Base-by-base conservation (phyloP, 2,797 vertebrate species). In the Sebastes itinus region DNA sequence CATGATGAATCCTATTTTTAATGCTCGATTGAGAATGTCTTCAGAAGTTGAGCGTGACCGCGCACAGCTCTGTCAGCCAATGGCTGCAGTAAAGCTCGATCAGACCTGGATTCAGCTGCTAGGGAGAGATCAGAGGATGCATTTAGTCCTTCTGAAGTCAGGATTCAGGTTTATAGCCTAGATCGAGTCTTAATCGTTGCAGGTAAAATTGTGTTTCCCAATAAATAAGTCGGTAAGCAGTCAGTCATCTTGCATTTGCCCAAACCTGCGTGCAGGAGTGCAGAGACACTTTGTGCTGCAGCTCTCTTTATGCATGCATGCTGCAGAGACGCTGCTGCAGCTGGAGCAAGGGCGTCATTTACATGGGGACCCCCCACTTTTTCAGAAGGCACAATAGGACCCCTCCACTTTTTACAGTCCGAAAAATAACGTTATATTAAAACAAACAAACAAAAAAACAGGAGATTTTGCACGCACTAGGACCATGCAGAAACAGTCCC, bases 11-110 rank as follows among this genome's bases (percentile, higher is more conserved):
- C 87, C 13, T 16, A 0, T 18, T 81, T 4, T 89, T 86, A 4
- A n/a, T 3, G 54, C 22, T 90, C 74, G 82, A 88, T 83, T 90
- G 38, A 62, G 0, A 27, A 6, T 35, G 84, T 0, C 87, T 91
- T 38, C 27, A 13, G 13, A 9, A 2, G 1, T 0, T 0, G 2
- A 3, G 7, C 80, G 65, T 52, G 89, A 60, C 54, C 89, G 92
- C 85, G 89, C 87, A n/a, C 65, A 2, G 61, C 54, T 14, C 35
- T 0, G 11, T 20, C 59, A 35, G 32, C 65, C 74, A 61, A 63
- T 59, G 32, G 30, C 54, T 13, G 72, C 8, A 35, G 14, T 33
- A 11, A 33, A 33, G 32, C 32, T 11, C 32, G 32, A n/a, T 0
- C 16, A 1, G 38, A n/a, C 23, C 32, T 52, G 27, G 12, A 60